phyloP scores from a whole-genome alignment of 2,888 invertebrate species.

The Lasioglossum malachurum region DNA sequence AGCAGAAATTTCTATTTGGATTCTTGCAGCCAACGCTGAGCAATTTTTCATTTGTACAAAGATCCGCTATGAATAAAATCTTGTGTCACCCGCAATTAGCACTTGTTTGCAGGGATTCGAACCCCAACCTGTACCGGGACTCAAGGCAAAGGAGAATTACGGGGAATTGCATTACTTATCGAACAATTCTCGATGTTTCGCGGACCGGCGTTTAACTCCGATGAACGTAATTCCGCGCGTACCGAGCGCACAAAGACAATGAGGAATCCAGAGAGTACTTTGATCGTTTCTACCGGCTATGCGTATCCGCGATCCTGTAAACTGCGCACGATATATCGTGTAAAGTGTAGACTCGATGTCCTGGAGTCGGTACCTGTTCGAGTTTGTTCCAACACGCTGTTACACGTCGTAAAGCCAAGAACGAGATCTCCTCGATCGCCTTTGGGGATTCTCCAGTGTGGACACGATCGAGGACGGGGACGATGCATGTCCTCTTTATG shows the following conservation, averaged over 20 bases:
- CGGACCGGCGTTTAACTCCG: slow-evolving; percentile 1
- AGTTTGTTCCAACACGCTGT: background rate
- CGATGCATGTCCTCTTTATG: slow-evolving; percentile 34
- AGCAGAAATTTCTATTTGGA: too few relatives aligned
- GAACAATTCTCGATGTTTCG: slow-evolving; percentile 10
- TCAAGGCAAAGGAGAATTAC: background rate
- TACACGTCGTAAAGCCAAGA: background rate
- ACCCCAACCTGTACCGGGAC: too few relatives aligned
- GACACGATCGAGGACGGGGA: slow-evolving; percentile 47
- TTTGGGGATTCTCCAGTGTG: slow-evolving; percentile 12
- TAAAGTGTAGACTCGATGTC: background rate
- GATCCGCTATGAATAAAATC: too few relatives aligned
- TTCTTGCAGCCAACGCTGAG: too few relatives aligned
- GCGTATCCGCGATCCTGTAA: slow-evolving; percentile 36
- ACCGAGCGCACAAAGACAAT: background rate
- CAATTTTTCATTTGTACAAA: too few relatives aligned
- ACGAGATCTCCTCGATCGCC: background rate
- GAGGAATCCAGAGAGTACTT: slow-evolving; percentile 20
- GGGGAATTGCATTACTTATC: slow-evolving; percentile 25
- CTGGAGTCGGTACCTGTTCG: background rate
- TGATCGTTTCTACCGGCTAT: slow-evolving; percentile 6
- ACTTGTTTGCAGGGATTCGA: too few relatives aligned
- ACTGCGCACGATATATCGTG: too few relatives aligned
- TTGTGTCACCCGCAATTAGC: too few relatives aligned
- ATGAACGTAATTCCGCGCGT: slow-evolving; percentile 32